Base-by-base conservation (phyloP, 2,888 invertebrate genomes). In the Polydesmus complanatus region DNA sequence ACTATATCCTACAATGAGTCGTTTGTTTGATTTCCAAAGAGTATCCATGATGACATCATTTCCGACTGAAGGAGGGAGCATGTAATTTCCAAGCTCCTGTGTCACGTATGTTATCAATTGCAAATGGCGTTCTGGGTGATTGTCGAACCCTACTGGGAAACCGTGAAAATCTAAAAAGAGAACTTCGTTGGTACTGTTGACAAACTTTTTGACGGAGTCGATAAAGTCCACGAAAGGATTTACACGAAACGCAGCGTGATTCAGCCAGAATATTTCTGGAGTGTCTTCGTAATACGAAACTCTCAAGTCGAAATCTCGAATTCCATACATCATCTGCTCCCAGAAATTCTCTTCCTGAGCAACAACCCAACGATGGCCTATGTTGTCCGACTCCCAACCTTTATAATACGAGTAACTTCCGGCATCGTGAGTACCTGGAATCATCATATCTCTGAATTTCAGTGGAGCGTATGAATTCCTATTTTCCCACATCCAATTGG, bases 291-390 rank as follows among this genome's bases (percentile, higher is more conserved):
- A 85, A 73, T 82, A 87, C 64, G 86, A 88, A 65, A 90, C 80
- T 67, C 88, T 81, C 60, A 90, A 79, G 73, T 90, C 89, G 56
- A 90, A 77, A 73, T 87, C 89, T 69, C 90, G 78, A 68, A 88
- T 83, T 58, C 90, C 90, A 70, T 86, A 84, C 0, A 87, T 84
- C n/a, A 91, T 78, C 70, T 91, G 90, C 0, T 83, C 81, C 85
- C 88, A 89, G 56, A 90, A 78, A 68, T 83, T 83, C 62, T 86
- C 81, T 71, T 89, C 88, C 72, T 90, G 90, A 51, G 82, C 81
- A 58, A 79, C 69, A 27, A 65, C 65, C 65, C 60, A 68, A 27
- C 65, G 61, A 25, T 65, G 61, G 27, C 66, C 64, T 23, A 65
- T 64, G 60, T 67, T 61, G 21, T 63, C 63, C 19, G 60, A 64